Percentiles rank a stretch among this genome's conserved stretches.
Conservation (phyloP, 2,113 vertebrate species). For the Hippocampus comes region DNA sequence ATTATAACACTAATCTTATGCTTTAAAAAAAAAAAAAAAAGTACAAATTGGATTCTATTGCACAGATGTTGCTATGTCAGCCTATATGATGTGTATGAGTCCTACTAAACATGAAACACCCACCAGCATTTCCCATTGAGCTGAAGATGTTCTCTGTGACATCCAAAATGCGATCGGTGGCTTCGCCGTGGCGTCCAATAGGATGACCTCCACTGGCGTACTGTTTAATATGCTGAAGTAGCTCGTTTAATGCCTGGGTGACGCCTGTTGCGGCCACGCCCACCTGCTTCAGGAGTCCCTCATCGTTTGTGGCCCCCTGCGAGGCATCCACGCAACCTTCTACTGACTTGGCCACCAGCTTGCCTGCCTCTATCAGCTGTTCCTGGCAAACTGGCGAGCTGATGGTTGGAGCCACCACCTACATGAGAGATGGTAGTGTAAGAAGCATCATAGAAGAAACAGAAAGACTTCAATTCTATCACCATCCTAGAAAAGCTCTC, state of each 20-base stretch:
- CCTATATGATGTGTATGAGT: neutral
- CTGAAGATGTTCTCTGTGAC: conserved; percentile 98
- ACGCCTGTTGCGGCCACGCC: conserved; percentile 87
- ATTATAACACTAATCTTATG: no score
- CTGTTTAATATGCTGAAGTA: conserved; percentile 93
- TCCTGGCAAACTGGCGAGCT: conserved; percentile 95
- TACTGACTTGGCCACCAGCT: conserved; percentile 92
- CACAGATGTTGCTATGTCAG: neutral
- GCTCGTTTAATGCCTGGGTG: conserved; percentile 91
- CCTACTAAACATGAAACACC: conserved; percentile 8
- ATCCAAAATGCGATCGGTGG: conserved; percentile 92
- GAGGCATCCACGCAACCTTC: conserved; percentile 94
- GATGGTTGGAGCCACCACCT: conserved; percentile 97
- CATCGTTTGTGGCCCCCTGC: conserved; percentile 82
- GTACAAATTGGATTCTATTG: no score
- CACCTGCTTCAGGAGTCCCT: conserved; percentile 90
- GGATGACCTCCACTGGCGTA: conserved; percentile 86
- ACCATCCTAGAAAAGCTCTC: neutral
- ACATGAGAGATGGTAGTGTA: neutral
- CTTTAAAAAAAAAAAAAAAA: no score
- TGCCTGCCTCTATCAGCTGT: conserved; percentile 90
- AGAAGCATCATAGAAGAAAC: neutral
- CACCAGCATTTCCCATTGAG: conserved; percentile 96
- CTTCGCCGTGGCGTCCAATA: conserved; percentile 90
- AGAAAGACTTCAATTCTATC: neutral